phyloP scores from a whole-genome alignment of 2,888 invertebrate species.

The Cataglyphis rosenhaueri region DNA sequence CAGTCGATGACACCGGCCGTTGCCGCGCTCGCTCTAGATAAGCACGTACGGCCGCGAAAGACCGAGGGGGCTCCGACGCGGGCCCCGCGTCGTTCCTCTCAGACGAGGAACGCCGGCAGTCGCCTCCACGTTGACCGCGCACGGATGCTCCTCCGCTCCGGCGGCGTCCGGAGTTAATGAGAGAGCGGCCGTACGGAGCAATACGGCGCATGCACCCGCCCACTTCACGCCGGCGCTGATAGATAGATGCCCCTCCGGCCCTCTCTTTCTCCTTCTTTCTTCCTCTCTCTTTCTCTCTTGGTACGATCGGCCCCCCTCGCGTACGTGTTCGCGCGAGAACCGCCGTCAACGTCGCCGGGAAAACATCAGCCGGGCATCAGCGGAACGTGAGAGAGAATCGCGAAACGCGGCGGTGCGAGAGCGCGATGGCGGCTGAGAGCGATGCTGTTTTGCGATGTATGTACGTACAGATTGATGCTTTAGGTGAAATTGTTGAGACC shows the following conservation, averaged over 20 bases:
- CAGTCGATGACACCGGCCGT: conserved; percentile 38
- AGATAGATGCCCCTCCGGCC: conserved; percentile 85
- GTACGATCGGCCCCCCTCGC: conserved; percentile 39
- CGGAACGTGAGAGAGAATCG: not conserved
- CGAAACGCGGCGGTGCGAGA: conserved; percentile 20
- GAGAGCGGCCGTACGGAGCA: conserved; percentile 85
- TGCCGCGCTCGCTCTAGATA: conserved; percentile 35
- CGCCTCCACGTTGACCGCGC: conserved; percentile 72
- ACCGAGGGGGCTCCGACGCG: conserved; percentile 45
- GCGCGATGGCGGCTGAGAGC: conserved; percentile 41
- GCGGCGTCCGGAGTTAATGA: conserved; percentile 86
- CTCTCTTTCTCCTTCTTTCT: conserved; percentile 65
- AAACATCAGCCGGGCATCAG: conserved; percentile 36
- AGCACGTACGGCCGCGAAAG: conserved; percentile 45
- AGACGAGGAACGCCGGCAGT: conserved; percentile 80
- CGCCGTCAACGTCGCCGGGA: conserved; percentile 43
- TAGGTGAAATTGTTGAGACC: conserved; percentile 42
- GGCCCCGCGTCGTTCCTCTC: not conserved
- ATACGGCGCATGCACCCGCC: conserved; percentile 85
- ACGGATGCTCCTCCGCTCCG: conserved; percentile 87
- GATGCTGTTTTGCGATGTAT: not conserved
- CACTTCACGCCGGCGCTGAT: conserved; percentile 86
- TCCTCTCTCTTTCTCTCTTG: conserved; percentile 61
- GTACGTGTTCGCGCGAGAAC: conserved; percentile 53
- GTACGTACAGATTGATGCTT: conserved; percentile 26